phyloP scores from a whole-genome alignment of 2,113 vertebrate species.

The Triplophysa tibetana region DNA sequence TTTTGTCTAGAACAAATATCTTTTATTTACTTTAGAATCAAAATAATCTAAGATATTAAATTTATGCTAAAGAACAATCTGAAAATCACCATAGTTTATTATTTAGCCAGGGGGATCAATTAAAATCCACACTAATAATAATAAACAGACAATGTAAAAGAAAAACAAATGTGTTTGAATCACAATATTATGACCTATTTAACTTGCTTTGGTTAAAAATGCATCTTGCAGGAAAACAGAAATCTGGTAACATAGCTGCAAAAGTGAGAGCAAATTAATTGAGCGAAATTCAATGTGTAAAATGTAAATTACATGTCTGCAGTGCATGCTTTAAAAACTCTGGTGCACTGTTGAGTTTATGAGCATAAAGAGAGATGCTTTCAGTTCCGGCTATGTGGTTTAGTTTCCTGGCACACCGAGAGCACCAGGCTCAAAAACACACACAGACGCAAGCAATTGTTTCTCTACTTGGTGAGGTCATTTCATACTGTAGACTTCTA shows the following conservation, averaged over 20 bases:
- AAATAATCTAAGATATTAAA: too few species aligned
- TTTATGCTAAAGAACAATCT: too few species aligned
- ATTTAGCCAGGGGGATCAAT: too few species aligned
- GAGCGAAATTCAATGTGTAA: slow-evolving; percentile 23
- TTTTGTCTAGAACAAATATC: too few species aligned
- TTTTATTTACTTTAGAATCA: too few species aligned
- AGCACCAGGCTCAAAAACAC: slow-evolving; percentile 21
- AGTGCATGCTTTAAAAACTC: background rate
- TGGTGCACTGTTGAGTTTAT: background rate
- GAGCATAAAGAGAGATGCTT: slow-evolving; percentile 45
- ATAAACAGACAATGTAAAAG: background rate
- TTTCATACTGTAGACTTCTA: too few species aligned
- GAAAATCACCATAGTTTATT: too few species aligned
- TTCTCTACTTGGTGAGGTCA: too few species aligned
- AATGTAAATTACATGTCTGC: background rate
- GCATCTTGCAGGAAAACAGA: background rate
- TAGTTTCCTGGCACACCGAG: slow-evolving; percentile 55
- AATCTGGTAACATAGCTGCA: background rate
- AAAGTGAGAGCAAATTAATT: background rate
- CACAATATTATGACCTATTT: background rate
- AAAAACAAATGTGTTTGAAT: background rate
- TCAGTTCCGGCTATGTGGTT: slow-evolving; percentile 57
- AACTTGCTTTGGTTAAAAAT: background rate
- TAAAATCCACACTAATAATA: background rate
- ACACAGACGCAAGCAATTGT: slow-evolving; percentile 11